phyloP scores from a whole-genome alignment of 2,888 invertebrate genomes.

The Metacarcinus magister region DNA sequence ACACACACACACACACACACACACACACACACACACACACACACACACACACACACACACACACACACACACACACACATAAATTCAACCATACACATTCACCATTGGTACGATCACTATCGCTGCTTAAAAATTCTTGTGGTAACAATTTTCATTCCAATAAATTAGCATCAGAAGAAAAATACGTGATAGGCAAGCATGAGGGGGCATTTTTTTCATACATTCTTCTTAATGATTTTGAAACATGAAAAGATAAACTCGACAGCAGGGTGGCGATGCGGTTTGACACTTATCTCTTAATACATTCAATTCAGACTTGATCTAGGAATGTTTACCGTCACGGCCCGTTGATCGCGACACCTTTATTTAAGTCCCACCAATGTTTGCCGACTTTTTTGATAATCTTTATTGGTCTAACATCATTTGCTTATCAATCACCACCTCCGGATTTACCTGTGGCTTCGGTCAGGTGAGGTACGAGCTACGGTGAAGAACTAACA shows the following conservation, averaged over 20 bases:
- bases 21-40: slow-evolving; percentile 2
- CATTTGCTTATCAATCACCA: background rate
- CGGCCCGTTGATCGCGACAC: background rate
- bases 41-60: background rate
- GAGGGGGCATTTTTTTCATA: background rate
- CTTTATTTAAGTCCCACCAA: background rate
- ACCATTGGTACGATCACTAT: background rate
- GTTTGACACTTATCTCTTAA: background rate
- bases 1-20: background rate
- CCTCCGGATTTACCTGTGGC: background rate
- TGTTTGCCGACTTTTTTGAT: background rate
- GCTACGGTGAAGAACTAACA: background rate
- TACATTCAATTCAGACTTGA: background rate
- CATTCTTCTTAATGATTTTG: background rate
- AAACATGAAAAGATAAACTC: background rate
- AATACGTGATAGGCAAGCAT: background rate
- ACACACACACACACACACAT: background rate
- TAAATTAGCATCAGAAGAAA: background rate
- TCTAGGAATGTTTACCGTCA: background rate
- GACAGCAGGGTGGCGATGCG: background rate
- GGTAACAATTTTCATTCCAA: background rate
- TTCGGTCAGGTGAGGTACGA: background rate
- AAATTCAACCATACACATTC: too few species aligned
- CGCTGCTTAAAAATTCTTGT: too few species aligned
- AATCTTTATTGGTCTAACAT: background rate